Conservation (phyloP, 2,888 invertebrate genomes). For the Ornithoptera alexandrae region DNA sequence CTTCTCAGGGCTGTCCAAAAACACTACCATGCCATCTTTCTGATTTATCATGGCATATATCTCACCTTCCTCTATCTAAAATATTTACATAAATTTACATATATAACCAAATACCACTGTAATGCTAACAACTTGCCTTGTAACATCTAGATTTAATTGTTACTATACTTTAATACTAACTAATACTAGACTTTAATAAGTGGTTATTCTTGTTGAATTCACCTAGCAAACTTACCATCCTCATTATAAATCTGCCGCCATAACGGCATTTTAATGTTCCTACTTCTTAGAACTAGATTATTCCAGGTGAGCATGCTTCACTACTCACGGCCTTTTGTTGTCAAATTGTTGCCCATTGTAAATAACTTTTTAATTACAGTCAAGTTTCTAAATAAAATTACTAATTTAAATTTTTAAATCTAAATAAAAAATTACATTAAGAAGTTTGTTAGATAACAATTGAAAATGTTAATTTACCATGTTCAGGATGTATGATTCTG, state of each 20-base stretch:
- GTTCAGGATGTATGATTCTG: constrained; percentile 95
- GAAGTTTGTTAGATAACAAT: constrained; percentile 66
- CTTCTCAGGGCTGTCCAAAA: constrained; percentile 97
- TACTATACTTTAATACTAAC: no score
- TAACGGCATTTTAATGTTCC: no score
- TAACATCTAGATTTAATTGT: no score
- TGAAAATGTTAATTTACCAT: constrained; percentile 88
- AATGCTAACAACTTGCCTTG: no score
- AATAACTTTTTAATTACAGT: neutral
- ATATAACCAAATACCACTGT: neutral
- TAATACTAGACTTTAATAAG: no score
- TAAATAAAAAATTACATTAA: neutral
- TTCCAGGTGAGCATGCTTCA: no score
- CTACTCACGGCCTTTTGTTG: no score
- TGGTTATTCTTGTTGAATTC: no score
- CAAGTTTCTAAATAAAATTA: neutral
- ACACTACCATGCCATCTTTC: constrained; percentile 98
- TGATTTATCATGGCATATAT: constrained; percentile 98
- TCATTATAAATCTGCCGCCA: no score
- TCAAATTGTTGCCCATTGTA: no score
- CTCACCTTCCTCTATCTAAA: constrained; percentile 96
- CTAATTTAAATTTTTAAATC: neutral
- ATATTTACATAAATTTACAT: constrained; percentile 19
- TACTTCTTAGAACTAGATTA: no score
- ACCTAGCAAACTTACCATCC: no score